Conservation (phyloP, 2,797 vertebrate genomes). For the Glyptemys insculpta region DNA sequence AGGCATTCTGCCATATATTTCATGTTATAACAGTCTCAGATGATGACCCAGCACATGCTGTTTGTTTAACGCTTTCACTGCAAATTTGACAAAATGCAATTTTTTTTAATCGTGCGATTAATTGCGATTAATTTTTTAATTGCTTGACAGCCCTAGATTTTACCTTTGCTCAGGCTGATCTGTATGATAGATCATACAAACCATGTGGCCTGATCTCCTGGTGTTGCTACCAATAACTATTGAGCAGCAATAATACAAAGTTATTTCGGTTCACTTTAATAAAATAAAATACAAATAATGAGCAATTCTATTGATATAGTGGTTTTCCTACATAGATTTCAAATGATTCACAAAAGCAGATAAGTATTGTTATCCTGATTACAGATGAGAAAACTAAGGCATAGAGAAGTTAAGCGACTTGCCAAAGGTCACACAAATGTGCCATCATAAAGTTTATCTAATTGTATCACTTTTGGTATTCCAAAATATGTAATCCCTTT, state of each 20-base stretch:
- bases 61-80: no score
- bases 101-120: no score
- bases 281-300: not conserved
- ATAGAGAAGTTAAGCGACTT: not conserved
- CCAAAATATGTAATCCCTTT: not conserved
- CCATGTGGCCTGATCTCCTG: slow-evolving; percentile 4
- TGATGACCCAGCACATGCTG: no score
- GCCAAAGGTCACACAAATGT: not conserved
- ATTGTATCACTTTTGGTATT: not conserved
- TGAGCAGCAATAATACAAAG: not conserved
- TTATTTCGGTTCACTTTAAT: not conserved
- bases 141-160: not conserved
- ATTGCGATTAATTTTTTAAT: no score
- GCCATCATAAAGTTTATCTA: not conserved
- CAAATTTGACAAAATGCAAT: no score
- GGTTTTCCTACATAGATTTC: not conserved
- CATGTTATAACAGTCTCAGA: no score
- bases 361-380: not conserved
- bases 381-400: no score
- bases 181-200: not conserved
- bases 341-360: not conserved
- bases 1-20: no score
- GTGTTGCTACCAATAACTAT: slow-evolving; percentile 28
- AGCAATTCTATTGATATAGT: not conserved
- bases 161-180: not conserved